Evolutionary conservation across 2,113 vertebrate genomes (phyloP).

Genomic region (Ictalurus punctatus): DNA sequence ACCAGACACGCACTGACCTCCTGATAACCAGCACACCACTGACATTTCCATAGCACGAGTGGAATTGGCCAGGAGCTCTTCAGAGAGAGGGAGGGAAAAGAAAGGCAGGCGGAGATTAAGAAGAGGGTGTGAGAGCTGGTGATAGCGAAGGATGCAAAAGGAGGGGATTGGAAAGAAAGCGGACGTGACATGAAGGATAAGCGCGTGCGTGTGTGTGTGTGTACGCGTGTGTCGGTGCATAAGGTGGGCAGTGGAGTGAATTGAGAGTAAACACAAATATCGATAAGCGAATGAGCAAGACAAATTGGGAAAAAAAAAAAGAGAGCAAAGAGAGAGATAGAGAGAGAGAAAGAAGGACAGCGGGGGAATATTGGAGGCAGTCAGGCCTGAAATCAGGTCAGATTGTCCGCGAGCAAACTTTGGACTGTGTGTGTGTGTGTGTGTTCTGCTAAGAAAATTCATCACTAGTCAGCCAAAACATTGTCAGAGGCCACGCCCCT

Average conservation of each 20-base stretch:
- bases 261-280: slow-evolving; percentile 3
- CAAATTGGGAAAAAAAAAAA: background rate
- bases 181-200: slow-evolving; percentile 32
- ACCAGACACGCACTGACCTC: slow-evolving; percentile 31
- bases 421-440: background rate
- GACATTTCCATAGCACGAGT: slow-evolving; percentile 46
- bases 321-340: background rate
- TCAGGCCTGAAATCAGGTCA: slow-evolving; percentile 39
- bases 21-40: slow-evolving; percentile 39
- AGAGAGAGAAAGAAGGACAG: background rate
- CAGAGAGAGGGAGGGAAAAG: slow-evolving; percentile 18
- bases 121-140: slow-evolving; percentile 27
- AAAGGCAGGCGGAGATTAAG: slow-evolving; percentile 29
- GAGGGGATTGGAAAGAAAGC: slow-evolving; percentile 9
- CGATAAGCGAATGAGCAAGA: background rate
- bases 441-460: background rate
- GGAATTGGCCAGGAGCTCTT: slow-evolving; percentile 43
- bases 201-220: too few relatives aligned
- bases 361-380: slow-evolving; percentile 5
- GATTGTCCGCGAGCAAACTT: slow-evolving; percentile 25
- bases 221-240: background rate
- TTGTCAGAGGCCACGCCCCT: background rate
- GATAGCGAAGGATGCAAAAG: slow-evolving; percentile 32
- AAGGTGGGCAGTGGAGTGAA: background rate
- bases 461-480: background rate